Evolutionary conservation across 2,888 invertebrate genomes (phyloP).

Genomic region (Nephrotoma flavescens): DNA sequence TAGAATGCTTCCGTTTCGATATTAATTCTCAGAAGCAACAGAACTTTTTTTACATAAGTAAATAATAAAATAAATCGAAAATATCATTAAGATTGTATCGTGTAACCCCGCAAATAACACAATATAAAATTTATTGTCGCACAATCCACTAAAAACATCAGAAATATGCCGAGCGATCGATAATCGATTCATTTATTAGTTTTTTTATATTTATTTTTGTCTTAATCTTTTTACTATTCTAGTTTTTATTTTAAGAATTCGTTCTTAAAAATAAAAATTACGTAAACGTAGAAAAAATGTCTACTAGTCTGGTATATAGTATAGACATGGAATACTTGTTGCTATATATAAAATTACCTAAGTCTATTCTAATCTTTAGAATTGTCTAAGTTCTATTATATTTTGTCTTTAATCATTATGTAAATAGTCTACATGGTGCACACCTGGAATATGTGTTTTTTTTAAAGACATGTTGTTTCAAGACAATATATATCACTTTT

Average conservation of each 20-base stretch:
- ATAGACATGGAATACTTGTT: background rate
- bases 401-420: background rate
- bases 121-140: background rate
- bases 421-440: background rate
- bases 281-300: background rate
- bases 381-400: background rate
- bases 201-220: background rate
- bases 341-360: background rate
- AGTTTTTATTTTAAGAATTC: background rate
- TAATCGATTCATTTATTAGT: background rate
- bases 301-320: too few relatives aligned
- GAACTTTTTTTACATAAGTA: background rate
- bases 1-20: background rate
- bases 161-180: too few relatives aligned
- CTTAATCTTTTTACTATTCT: background rate
- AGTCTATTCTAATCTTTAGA: background rate
- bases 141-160: background rate
- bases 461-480: background rate
- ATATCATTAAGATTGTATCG: background rate
- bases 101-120: background rate
- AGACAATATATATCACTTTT: background rate
- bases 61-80: background rate
- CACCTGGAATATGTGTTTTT: background rate
- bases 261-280: background rate
- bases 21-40: background rate